Conservation (phyloP, 2,113 vertebrate species). For the Puma concolor region DNA sequence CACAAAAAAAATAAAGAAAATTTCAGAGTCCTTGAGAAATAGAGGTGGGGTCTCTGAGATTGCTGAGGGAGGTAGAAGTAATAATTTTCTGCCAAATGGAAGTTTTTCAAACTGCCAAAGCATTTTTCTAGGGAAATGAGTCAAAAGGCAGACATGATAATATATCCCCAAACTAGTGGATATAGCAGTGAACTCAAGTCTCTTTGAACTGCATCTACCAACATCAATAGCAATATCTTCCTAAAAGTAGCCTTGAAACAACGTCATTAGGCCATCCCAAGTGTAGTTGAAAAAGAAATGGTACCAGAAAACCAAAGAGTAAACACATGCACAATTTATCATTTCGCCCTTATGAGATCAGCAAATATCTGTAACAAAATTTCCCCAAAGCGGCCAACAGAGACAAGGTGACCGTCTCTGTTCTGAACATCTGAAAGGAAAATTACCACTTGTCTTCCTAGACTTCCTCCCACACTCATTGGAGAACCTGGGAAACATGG, state of each 20-base stretch:
- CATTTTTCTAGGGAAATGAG: not conserved
- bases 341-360: not conserved
- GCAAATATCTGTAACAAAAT: not conserved
- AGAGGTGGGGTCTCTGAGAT: not conserved
- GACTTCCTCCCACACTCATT: not conserved
- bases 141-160: not conserved
- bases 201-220: not conserved
- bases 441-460: not conserved
- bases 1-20: not conserved
- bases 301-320: slow-evolving; percentile 26
- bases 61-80: not conserved
- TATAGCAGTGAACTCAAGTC: not conserved
- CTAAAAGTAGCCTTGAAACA: not conserved
- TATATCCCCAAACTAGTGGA: not conserved
- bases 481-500: not conserved
- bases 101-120: not conserved
- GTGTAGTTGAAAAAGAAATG: not conserved
- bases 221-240: not conserved
- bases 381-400: not conserved
- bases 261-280: not conserved
- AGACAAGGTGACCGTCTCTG: not conserved
- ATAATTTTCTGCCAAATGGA: not conserved
- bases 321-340: slow-evolving; percentile 25
- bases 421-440: not conserved
- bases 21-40: not conserved